Base-by-base conservation (phyloP, 2,888 invertebrate species). In the Acronicta leporina region DNA sequence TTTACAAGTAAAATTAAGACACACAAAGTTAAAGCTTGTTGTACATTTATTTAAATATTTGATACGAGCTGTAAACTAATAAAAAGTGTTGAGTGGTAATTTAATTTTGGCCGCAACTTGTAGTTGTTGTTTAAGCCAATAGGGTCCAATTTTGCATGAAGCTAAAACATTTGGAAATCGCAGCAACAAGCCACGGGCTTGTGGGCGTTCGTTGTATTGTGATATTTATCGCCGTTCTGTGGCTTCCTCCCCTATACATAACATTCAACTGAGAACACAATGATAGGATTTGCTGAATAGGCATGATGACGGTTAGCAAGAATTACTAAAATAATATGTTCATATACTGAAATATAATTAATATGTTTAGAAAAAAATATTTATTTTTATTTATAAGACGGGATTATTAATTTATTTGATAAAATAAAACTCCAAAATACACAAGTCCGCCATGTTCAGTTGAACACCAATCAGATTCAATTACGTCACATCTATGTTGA, bases 211-310 rank as follows among this genome's bases (percentile, higher is more conserved):
- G 68, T 75, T 63, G 75, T 77, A 70, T 72, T 69, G 58, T 58
- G 60, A 77, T 83, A 80, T 84, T 85, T 85, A 84, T 81, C 55
- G 71, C 59, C 47, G 58, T 62, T 63, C 63, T 69, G 64, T 52
- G 54, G 69, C 57, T 48, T 65, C 71, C 74, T 70, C 50, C 38
- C 59, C 49, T 56, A 58, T 58, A 61, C 49, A 47, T 46, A 60
- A 60, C 68, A 67, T 60, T 57, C 61, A 63, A 60, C 60, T 63
- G 65, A 48, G 66, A 77, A 61, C 64, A 63, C 56, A 68, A 64
- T 64, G 54, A 75, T 68, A 63, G 75, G 62, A 66, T 72, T 72
- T 66, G 61, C 68, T 50, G 72, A 72, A 45, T n/a, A n/a, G n/a
- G n/a, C n/a, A n/a, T n/a, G n/a, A n/a, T n/a, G n/a, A n/a, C n/a